Evolutionary conservation across 2,113 vertebrate species (phyloP), one percentile per base, ranked within the genome.

Genomic region (Condylura cristata): DNA sequence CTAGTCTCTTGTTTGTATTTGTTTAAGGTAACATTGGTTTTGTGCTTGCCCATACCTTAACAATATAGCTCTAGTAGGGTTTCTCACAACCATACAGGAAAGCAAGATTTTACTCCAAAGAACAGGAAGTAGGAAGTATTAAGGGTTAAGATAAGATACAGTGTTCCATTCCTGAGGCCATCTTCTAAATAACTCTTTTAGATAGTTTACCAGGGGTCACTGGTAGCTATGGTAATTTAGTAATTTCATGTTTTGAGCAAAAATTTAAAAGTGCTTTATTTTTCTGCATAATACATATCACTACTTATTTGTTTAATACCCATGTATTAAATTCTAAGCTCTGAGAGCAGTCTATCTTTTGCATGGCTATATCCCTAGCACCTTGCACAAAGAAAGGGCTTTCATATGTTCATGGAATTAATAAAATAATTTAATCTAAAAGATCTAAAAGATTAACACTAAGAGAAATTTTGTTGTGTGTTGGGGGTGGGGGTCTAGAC

Each of bases 401-500:
- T 66, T 60, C n/a, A 86, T 58, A 66, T 46, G 41, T 89, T 94
- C 90, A 44, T 32, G 82, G 16, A 91, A 81, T 79, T 4, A 91
- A 84, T 74, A 20, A 93, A 86, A 90, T 85, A 90, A 93, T 88
- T 81, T 83, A 89, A 91, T 83, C 41, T 93, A 89, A 93, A 82
- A 89, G 34, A 74, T n/a, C 8, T 58, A 90, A 84, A 32, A 71
- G 14, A 90, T 56, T 90, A n/a, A 80, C 41, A 93, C 24, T 46
- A 34, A 89, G 89, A 94, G 44, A n/a, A n/a, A n/a, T 87, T 84
- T 56, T 95, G 28, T 81, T 86, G 2, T 10, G 32, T 51, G 48
- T 51, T 13, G 13, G 8, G 18, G 18, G 18, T 3, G 18, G 17
- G 16, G 61, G 34, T 71, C 32, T 84, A 87, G 20, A 30, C 30